Evolutionary conservation across 2,888 invertebrate genomes (phyloP), one percentile per base, ranked within the genome.

Genomic region (Metopia argyrocephala): DNA sequence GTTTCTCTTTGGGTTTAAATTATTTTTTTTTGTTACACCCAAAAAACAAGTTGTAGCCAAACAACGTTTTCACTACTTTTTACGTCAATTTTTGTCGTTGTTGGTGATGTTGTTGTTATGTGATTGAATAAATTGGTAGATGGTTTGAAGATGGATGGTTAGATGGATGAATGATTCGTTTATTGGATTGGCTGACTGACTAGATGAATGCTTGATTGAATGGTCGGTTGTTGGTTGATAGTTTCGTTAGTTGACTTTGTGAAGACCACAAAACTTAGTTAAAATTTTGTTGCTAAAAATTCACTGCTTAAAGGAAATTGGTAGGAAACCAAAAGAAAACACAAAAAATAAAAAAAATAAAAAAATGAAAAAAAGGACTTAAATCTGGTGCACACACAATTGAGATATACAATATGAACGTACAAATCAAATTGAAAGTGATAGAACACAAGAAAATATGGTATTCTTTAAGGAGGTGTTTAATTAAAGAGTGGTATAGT

Each of bases 61-160:
- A 38, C 38, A 81, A 70, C 38, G 61, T 62, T 62, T 52, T 71
- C 74, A 74, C 15, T 64, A 66, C 25, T 46, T 9, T 23, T 52
- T 56, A 18, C 23, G 31, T 20, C 6, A 15, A 52, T 54, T 27
- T 31, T 21, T 20, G 2, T 59, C 6, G 18, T 15, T 48, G 28
- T 27, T 23, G 56, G 57, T 12, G 38, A 12, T 38, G 15, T 15
- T 45, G 56, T 31, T 18, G 31, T 31, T 57, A 65, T 78, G 70
- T 68, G 70, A 70, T 81, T 78, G 78, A 78, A 81, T 81, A 81
- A 81, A 81, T 81, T 81, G 81, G 70, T 66, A 57, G 81, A 81
- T 78, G 78, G 18, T 25, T 66, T 54, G 65, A 59, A 31, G 70
- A 73, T 69, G 31, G 75, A 70, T 75, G 59, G 56, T 12, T 68